Base-by-base conservation (phyloP, 2,888 invertebrate genomes). In the Norana najaformis region DNA sequence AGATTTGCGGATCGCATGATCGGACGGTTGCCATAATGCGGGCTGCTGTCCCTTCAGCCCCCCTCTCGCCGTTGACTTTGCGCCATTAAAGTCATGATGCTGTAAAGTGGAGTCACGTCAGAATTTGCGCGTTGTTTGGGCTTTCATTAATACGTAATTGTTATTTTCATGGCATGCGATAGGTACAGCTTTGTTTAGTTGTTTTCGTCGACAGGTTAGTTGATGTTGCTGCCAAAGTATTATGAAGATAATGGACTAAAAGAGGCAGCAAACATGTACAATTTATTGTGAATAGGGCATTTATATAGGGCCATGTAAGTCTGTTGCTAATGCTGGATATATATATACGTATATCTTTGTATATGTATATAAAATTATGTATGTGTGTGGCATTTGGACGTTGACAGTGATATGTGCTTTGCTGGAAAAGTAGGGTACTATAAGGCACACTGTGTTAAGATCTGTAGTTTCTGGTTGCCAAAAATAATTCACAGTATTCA, bases 101-200 rank as follows among this genome's bases (percentile, higher is more conserved):
- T 69, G 30, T 69, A 69, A n/a, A 69, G 69, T n/a, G 69, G n/a
- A 30, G 69, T 69, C 69, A 69, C 69, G 69, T 69, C 30, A n/a
- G 69, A 53, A 53, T 30, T 23, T 23, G 53, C 53, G 53, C n/a
- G 69, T 30, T 69, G 69, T n/a, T n/a, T n/a, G n/a, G n/a, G 69
- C 69, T 69, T 69, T 69, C 69, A 69, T 69, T 69, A 69, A 69
- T 69, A 69, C n/a, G n/a, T 69, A n/a, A 69, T 69, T 69, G 69
- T n/a, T 69, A 69, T 69, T 69, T n/a, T 8, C 69, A 8, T 16
- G 47, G 6, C 69, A 69, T n/a, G n/a, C 69, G 30, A 69, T 69
- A 13, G n/a, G 69, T n/a, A n/a, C n/a, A n/a, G n/a, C n/a, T n/a
- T n/a, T n/a, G n/a, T 47, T 69, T 69, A 30, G 69, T 69, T 69